phyloP scores from a whole-genome alignment of 2,888 invertebrate genomes.

The Mythimna impura region DNA sequence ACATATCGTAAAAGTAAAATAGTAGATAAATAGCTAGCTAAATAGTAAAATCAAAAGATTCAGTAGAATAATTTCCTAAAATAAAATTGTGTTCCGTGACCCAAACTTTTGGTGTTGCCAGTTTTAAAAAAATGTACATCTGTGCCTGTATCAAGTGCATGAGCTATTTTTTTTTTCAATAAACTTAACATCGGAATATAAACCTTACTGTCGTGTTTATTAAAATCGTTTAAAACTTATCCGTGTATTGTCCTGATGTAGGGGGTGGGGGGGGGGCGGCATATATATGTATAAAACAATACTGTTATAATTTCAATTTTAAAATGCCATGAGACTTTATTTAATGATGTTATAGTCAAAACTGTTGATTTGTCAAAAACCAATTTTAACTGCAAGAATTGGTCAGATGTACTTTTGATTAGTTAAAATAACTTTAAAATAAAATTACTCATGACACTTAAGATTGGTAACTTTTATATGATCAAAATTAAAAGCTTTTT shows the following conservation, averaged over 20 bases:
- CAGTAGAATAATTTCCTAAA: not conserved
- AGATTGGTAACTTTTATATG: no score
- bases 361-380: not conserved
- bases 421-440: no score
- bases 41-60: not conserved
- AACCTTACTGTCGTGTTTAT: not conserved
- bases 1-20: no score
- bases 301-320: no score
- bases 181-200: not conserved
- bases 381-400: not conserved
- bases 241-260: not conserved
- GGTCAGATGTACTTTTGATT: not conserved
- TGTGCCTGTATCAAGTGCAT: not conserved
- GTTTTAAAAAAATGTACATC: not conserved
- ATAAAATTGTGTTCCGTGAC: constrained; percentile 12
- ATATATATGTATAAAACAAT: no score
- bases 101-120: not conserved
- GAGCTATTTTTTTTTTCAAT: not conserved
- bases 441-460: no score
- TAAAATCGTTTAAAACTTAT: not conserved
- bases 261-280: not conserved
- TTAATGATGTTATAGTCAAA: not conserved
- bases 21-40: no score
- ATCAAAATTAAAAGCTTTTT: no score
- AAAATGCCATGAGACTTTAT: no score